Evolutionary conservation across 1,140 invertebrate genomes (phyloP), one percentile per base, ranked within the genome.

Genomic region (Macrobrachium nipponense): DNA sequence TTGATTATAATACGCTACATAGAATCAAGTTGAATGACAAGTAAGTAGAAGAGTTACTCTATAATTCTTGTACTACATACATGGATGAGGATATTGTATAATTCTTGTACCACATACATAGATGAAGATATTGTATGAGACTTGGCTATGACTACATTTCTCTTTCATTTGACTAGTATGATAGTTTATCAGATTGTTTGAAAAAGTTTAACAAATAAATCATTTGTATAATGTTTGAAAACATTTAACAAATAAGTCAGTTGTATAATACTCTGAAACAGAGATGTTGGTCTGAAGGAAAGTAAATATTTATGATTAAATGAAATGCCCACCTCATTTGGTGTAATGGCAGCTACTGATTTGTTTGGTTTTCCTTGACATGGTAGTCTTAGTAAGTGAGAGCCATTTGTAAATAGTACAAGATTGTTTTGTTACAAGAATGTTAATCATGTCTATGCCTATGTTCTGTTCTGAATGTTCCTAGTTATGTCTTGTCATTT

Each of bases 1-100:
- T 97, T 91, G 97, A 98, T 91, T 97, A 97, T 89, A 93, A 93
- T 79, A 96, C 95, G 14, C 94, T 96, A 91, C 95, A 96, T 90
- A 93, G 97, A 86, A 96, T 98, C 84, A 98, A 98, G 92, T 92
- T 98, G 27, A 98, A 98, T 92, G 96, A 98, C 91, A 96, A 94
- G 96, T 97, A 92, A 92, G 93, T 91, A 8, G 11, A 12, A 44
- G 51, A 51, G 7, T 70, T 23, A 79, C n/a, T n/a, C n/a, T 79
- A 17, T 86, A 7, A 68, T 76, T 70, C 18, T 70, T 8, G 23
- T 70, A 23, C 20, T 5, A 17, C 0, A n/a, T 70, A 17, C 15
- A 11, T 17, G 10, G n/a, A 70, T 70, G 0, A 20, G 10, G 68
- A 70, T 70, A 11, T 70, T 70, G 11, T 14, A 5, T 51, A 51